Evolutionary conservation across 2,797 vertebrate genomes (phyloP), one percentile per base, ranked within the genome.

Genomic region (Furcifer pardalis): DNA sequence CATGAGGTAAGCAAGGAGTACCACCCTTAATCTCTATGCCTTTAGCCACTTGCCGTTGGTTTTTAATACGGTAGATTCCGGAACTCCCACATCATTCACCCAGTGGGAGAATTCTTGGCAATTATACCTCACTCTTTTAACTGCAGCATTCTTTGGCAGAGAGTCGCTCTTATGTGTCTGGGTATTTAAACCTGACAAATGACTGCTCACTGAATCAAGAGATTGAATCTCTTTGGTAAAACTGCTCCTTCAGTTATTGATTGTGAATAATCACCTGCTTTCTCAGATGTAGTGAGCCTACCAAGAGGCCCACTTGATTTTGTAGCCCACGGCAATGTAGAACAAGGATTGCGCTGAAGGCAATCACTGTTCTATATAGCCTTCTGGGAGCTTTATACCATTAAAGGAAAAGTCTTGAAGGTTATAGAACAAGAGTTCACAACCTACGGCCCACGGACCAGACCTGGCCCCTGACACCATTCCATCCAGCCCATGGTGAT

Each of bases 221-320:
- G 56, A 15, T n/a, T 83, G 62, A 35, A n/a, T 66, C 35, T 76
- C 32, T 77, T 77, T 35, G 25, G 30, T 72, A 56, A 59, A 83
- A 83, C 27, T 37, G 23, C 46, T 66, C 62, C 66, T 83, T 83
- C 10, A 13, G 32, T 77, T 76, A 77, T 44, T 68, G 76, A n/a
- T 10, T 56, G 46, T 37, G 27, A 52, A 37, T 15, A 52, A 25
- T 75, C 65, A 52, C 52, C 27, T 76, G 62, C 62, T 27, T 56
- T 56, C 13, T 83, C 73, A 40, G 35, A 68, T 56, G 27, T 23
- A 3, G 46, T 59, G 32, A 76, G 15, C 30, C 1, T 56, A 56
- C 52, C 21, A 71, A 8, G 46, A 40, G 35, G 2, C 32, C 25
- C 9, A 27, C 6, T 63, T 65, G 30, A 63, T n/a, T 62, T 74